Conservation (phyloP, 2,797 vertebrate genomes). For the Platyrinchus mystaceus region DNA sequence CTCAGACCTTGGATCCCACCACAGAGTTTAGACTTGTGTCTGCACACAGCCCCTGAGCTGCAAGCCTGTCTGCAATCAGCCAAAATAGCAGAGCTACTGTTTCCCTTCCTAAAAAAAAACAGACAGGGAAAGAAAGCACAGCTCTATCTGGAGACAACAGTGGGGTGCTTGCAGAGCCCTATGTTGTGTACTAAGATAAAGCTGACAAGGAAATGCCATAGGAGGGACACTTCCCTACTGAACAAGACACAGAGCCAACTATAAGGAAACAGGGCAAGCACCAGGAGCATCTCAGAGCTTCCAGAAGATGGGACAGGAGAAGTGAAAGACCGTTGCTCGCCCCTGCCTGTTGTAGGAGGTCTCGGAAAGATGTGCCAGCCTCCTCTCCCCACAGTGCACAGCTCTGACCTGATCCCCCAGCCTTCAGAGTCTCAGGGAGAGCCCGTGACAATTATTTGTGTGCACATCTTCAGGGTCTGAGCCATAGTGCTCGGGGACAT, state of each 20-base stretch:
- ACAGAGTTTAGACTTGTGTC: too few relatives aligned
- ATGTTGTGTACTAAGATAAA: accelerated
- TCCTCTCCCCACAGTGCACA: background rate
- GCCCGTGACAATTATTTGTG: background rate
- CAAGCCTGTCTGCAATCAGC: background rate
- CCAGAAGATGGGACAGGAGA: background rate
- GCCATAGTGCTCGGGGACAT: accelerated
- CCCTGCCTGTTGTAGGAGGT: background rate
- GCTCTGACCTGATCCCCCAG: background rate
- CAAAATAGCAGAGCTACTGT: background rate
- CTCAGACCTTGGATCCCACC: background rate
- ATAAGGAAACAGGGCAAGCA: accelerated
- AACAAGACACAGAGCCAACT: accelerated
- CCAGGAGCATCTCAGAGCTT: background rate
- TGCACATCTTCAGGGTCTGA: background rate
- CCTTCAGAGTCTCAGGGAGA: background rate
- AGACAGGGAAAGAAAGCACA: background rate
- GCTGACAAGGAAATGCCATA: background rate
- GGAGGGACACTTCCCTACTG: background rate
- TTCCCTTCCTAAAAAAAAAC: background rate
- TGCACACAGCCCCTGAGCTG: background rate
- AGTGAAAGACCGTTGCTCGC: background rate
- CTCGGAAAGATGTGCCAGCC: background rate
- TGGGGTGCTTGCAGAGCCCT: accelerated
- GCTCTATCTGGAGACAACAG: background rate